These are phyloP conservation scores for Drosophila formosana DNA, from an alignment of 2,888 invertebrate species.

Conservation along the genomic window DNA sequence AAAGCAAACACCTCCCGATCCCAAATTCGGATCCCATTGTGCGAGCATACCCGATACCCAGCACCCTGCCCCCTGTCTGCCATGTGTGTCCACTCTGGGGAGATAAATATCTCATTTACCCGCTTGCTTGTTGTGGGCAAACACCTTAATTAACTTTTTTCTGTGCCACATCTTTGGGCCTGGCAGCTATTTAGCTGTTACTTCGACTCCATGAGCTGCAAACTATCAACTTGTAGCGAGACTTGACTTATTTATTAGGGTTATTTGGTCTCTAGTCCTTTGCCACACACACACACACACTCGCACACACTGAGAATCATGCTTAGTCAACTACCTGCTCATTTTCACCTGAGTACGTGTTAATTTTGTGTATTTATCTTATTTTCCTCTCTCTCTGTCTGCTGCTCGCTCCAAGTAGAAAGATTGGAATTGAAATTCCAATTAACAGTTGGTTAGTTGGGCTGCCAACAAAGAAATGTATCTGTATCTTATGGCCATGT, in stretches of 20 bases:
- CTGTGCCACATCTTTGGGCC: slow-evolving; percentile 55
- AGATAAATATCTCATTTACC: slow-evolving; percentile 78
- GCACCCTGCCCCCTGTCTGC: background rate
- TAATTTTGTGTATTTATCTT: slow-evolving; percentile 77
- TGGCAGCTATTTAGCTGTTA: slow-evolving; percentile 1
- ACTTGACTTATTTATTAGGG: slow-evolving; percentile 79
- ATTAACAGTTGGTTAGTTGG: slow-evolving; percentile 60
- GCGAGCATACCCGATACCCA: slow-evolving; percentile 4
- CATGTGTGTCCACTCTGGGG: slow-evolving; percentile 44
- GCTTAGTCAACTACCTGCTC: slow-evolving; percentile 64
- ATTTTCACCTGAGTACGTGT: slow-evolving; percentile 78
- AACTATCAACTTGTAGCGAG: slow-evolving; percentile 53
- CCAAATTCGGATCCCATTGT: slow-evolving; percentile 5
- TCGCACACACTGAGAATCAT: too few species aligned
- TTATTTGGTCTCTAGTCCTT: slow-evolving; percentile 66
- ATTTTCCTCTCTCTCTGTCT: slow-evolving; percentile 26
- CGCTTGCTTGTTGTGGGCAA: slow-evolving; percentile 66
- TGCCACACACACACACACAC: slow-evolving; percentile 32
- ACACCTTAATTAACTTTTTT: slow-evolving; percentile 80
- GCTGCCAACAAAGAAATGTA: slow-evolving; percentile 31
- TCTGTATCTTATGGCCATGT: slow-evolving; percentile 18
- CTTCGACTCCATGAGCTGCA: slow-evolving; percentile 3
- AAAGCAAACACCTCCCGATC: slow-evolving; percentile 68
- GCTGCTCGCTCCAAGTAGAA: slow-evolving; percentile 52
- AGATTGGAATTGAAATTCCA: slow-evolving; percentile 69